These are phyloP conservation scores for Odontamblyopus lacepedii DNA, from an alignment of 2,797 vertebrate genomes.

Conservation along the genomic window DNA sequence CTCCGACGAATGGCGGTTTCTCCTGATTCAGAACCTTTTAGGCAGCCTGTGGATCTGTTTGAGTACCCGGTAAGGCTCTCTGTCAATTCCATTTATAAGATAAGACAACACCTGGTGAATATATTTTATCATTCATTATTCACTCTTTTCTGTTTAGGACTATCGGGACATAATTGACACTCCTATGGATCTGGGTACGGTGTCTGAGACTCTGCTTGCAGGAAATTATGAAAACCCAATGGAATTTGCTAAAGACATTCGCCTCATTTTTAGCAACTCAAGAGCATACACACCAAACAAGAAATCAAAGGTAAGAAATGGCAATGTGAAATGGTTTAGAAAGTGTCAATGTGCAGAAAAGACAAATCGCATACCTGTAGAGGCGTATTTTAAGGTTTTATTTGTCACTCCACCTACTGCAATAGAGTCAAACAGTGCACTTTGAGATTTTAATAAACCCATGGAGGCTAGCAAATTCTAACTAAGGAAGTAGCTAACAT, in stretches of 20 bases:
- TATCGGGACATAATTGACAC: conserved; percentile 94
- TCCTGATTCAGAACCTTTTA: conserved; percentile 91
- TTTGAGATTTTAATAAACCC: neutral
- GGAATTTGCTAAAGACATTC: conserved; percentile 96
- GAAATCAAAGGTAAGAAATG: conserved; percentile 87
- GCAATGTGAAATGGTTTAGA: neutral
- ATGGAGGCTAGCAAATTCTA: neutral
- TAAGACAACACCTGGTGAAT: neutral
- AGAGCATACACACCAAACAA: conserved; percentile 99
- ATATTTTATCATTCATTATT: neutral
- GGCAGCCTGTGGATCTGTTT: conserved; percentile 89
- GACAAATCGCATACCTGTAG: neutral
- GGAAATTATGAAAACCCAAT: conserved; percentile 92
- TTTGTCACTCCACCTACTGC: too few relatives aligned
- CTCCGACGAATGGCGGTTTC: conserved; percentile 86
- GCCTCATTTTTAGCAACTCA: conserved; percentile 97
- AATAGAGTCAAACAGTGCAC: neutral
- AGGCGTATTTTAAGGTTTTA: neutral
- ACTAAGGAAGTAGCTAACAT: neutral
- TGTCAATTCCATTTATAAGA: neutral
- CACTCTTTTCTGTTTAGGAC: conserved; percentile 76
- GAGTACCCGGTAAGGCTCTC: conserved; percentile 84
- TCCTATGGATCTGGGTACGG: conserved; percentile 95
- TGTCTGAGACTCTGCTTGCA: conserved; percentile 88
- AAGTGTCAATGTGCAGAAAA: neutral